Evolutionary conservation across 1,140 invertebrate genomes (phyloP).

Genomic region (Scaptomyza montana): DNA sequence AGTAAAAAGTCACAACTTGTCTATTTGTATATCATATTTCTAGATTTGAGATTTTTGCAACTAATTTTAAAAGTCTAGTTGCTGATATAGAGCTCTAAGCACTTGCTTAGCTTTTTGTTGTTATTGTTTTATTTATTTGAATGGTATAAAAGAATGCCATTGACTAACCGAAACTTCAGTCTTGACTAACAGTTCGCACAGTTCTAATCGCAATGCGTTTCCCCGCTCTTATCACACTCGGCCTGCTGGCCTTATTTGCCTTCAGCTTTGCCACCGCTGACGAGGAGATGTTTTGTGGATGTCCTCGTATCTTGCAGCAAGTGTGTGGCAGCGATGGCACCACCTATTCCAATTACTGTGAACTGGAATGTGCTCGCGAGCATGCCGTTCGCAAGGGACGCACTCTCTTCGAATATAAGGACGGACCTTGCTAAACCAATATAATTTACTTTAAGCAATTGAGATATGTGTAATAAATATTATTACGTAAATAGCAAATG

Average conservation of each 20-base stretch:
- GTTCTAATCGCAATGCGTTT: conserved; percentile 58
- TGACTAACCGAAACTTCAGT: conserved; percentile 46
- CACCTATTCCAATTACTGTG: conserved; percentile 68
- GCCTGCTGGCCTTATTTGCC: conserved; percentile 42
- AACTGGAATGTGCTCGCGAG: conserved; percentile 47
- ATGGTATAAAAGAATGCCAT: conserved; percentile 53
- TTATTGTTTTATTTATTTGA: not conserved
- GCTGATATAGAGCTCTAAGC: not conserved
- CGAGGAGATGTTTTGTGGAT: conserved; percentile 39
- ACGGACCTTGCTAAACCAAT: conserved; percentile 45
- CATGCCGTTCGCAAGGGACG: conserved; percentile 34
- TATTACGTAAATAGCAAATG: too few species aligned
- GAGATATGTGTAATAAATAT: too few species aligned
- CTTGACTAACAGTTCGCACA: conserved; percentile 32
- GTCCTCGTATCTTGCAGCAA: conserved; percentile 49
- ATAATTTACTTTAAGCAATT: too few species aligned
- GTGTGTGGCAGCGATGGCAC: conserved; percentile 64
- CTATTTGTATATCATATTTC: not conserved
- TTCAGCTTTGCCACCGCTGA: conserved; percentile 12
- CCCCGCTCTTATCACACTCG: conserved; percentile 42
- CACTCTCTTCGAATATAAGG: conserved; percentile 25
- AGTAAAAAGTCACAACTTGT: conserved; percentile 24
- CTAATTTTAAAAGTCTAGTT: not conserved
- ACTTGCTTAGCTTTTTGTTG: not conserved
- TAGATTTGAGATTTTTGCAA: not conserved